Percentiles rank a stretch among this genome's conserved stretches.
Evolutionary conservation across 2,888 invertebrate species (phyloP).

Genomic region (Ophion slaviceki): DNA sequence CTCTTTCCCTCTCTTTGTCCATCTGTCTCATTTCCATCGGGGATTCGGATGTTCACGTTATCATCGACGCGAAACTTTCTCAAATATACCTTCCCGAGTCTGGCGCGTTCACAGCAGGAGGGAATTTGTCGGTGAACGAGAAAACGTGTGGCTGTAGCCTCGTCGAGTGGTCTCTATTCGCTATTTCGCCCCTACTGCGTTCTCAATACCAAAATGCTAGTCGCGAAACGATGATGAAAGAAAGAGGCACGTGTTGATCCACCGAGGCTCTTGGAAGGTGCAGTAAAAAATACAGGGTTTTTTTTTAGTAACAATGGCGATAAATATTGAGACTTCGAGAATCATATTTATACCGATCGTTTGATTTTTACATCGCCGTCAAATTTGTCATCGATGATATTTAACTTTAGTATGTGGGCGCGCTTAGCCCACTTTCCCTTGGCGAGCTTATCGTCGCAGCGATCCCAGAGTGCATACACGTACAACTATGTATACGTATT

Average conservation of each 20-base stretch:
- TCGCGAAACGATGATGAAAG: conserved; percentile 16
- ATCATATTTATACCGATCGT: conserved; percentile 18
- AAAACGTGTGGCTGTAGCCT: conserved; percentile 26
- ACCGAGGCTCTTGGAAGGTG: no score
- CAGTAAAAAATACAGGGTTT: no score
- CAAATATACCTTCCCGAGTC: conserved; percentile 54
- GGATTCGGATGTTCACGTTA: conserved; percentile 60
- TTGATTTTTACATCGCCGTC: conserved; percentile 47
- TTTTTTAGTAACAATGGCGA: no score
- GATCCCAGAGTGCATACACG: background rate
- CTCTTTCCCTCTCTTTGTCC: conserved; percentile 4
- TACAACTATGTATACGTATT: background rate
- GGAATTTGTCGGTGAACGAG: conserved; percentile 48
- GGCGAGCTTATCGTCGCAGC: background rate
- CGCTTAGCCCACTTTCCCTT: conserved; percentile 43
- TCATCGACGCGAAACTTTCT: conserved; percentile 62
- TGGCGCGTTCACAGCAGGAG: conserved; percentile 44
- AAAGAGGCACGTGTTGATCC: no score
- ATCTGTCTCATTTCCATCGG: conserved; percentile 46
- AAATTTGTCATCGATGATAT: conserved; percentile 28
- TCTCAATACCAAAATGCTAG: conserved; percentile 20
- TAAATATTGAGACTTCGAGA: no score
- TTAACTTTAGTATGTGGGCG: background rate
- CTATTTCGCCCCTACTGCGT: conserved; percentile 42
- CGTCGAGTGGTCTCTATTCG: conserved; percentile 26